A percentile compares a stretch with the other conserved stretches of the same genome.
phyloP scores from a whole-genome alignment of 2,797 vertebrate species.

The Tenualosa ilisha region DNA sequence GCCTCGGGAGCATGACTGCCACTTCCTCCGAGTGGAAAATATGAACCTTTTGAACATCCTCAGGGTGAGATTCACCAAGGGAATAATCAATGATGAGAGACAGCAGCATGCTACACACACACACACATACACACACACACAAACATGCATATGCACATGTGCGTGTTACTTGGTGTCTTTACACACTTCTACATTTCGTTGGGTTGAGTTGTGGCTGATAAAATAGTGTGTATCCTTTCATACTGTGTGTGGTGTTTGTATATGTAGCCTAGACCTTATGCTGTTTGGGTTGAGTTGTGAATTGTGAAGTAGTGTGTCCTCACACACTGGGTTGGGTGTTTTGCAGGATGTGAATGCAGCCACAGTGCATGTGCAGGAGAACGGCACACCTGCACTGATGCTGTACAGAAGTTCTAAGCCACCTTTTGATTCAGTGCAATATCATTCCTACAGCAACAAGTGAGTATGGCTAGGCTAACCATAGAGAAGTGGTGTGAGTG shows the following conservation, averaged over 20 bases:
- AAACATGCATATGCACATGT: not conserved
- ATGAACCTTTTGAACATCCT: not conserved
- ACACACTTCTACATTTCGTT: not conserved
- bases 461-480: not conserved
- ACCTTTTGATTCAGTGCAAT: not conserved
- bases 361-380: not conserved
- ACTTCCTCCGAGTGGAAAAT: not conserved
- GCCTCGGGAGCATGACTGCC: not conserved
- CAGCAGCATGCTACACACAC: too few relatives aligned
- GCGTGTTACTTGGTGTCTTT: not conserved
- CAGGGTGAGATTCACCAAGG: not conserved
- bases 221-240: too few relatives aligned
- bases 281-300: not conserved
- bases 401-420: not conserved
- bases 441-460: not conserved
- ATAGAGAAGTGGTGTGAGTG: too few relatives aligned
- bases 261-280: too few relatives aligned
- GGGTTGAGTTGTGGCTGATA: too few relatives aligned
- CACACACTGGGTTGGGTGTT: not conserved
- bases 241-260: too few relatives aligned
- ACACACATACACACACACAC: too few relatives aligned
- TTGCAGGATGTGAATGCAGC: not conserved
- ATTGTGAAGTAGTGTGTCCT: not conserved
- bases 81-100: not conserved
- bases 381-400: not conserved